phyloP scores from a whole-genome alignment of 2,888 invertebrate genomes.

The Eupelmus urozonus region DNA sequence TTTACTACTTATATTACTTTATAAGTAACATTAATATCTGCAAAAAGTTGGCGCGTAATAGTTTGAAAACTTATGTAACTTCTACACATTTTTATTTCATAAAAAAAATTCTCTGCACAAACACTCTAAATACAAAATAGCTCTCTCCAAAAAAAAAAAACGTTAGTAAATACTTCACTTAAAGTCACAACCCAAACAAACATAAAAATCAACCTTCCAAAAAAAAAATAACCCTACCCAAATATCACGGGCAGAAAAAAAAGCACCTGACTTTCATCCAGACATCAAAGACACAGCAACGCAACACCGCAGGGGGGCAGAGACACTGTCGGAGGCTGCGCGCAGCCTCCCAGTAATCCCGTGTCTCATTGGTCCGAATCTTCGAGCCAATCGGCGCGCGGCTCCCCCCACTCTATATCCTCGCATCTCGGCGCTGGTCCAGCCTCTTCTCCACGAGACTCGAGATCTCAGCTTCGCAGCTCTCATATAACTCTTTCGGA shows the following conservation, averaged over 20 bases:
- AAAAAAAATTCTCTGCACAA: too few relatives aligned
- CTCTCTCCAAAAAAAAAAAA: not conserved
- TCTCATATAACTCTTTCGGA: not conserved
- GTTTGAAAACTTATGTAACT: too few relatives aligned
- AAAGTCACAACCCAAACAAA: too few relatives aligned
- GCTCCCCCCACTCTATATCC: not conserved
- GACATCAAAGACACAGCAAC: too few relatives aligned
- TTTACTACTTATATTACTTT: too few relatives aligned
- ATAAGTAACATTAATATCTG: too few relatives aligned
- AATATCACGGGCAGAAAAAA: too few relatives aligned
- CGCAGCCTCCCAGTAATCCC: too few relatives aligned
- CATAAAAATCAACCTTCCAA: not conserved
- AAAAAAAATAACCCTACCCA: not conserved
- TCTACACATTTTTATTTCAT: too few relatives aligned
- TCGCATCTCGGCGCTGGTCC: conserved; percentile 37
- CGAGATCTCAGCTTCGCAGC: conserved; percentile 31
- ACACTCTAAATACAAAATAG: not conserved
- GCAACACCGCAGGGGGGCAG: not conserved
- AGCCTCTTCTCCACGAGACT: conserved; percentile 21
- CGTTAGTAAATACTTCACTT: too few relatives aligned
- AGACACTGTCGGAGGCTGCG: conserved; percentile 17
- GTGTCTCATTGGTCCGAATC: conserved; percentile 15
- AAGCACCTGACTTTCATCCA: not conserved
- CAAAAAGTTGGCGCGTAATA: too few relatives aligned
- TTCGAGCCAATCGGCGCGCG: conserved; percentile 25